Evolutionary conservation across 2,113 vertebrate genomes (phyloP).

Genomic region (Ptychochromis oligacanthus): DNA sequence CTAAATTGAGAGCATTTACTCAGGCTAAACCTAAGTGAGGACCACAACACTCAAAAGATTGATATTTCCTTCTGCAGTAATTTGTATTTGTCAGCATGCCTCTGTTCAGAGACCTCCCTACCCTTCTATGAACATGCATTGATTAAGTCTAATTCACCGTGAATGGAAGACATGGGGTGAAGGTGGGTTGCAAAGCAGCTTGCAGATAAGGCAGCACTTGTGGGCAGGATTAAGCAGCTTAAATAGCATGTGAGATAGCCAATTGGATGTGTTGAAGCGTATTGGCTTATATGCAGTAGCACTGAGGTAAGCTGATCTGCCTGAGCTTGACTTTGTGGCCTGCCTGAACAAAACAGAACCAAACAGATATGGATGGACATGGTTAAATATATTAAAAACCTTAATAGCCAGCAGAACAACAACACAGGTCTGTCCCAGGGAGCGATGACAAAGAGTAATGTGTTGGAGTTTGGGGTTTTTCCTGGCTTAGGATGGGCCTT

Average conservation of each 20-base stretch:
- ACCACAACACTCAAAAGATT: too few relatives aligned
- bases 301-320: background rate
- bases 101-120: background rate
- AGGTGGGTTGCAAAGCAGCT: background rate
- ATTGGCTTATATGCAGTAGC: background rate
- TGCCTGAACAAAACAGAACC: background rate
- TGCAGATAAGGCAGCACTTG: background rate
- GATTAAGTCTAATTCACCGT: background rate
- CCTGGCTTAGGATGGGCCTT: background rate
- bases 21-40: too few relatives aligned
- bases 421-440: background rate
- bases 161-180: background rate
- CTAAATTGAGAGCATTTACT: background rate
- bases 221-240: background rate
- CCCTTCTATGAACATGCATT: background rate
- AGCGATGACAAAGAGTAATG: background rate
- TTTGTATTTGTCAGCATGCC: background rate
- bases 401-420: background rate
- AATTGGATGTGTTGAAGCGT: background rate
- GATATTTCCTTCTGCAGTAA: background rate
- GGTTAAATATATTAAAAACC: background rate
- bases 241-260: background rate
- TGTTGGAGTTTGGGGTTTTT: rapidly evolving
- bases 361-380: background rate
- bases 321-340: background rate